A percentile compares a stretch with the other conserved stretches of the same genome.
phyloP scores from a whole-genome alignment of 2,797 vertebrate genomes.

The Melanotaenia nigrans region DNA sequence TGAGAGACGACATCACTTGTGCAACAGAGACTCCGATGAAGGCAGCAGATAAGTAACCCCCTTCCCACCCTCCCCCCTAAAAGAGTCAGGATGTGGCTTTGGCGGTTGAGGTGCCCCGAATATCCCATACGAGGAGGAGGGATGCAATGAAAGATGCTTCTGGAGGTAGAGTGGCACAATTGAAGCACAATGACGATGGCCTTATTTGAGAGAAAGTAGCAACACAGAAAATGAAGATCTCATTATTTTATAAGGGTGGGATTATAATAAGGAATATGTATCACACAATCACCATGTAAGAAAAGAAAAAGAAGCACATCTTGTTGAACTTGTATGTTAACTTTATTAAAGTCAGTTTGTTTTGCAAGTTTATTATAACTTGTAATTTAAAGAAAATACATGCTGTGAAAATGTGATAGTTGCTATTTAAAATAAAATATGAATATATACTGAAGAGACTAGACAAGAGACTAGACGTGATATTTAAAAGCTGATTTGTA shows the following conservation, averaged over 20 bases:
- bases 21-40: not conserved
- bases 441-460: not conserved
- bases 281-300: not conserved
- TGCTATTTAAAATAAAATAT: too few relatives aligned
- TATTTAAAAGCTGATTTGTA: conserved; percentile 23
- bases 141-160: not conserved
- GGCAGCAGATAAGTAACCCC: not conserved
- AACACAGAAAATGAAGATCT: not conserved
- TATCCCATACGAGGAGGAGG: not conserved
- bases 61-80: not conserved
- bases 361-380: not conserved
- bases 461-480: not conserved
- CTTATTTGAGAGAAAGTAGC: not conserved
- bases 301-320: not conserved
- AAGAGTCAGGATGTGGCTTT: not conserved
- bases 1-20: not conserved
- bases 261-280: not conserved
- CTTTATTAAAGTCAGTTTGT: not conserved
- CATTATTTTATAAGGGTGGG: not conserved
- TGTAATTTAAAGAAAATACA: not conserved
- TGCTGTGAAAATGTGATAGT: not conserved
- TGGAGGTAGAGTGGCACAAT: not conserved
- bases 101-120: not conserved
- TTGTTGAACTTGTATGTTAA: not conserved
- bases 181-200: not conserved